Evolutionary conservation across 2,113 vertebrate genomes (phyloP).

Genomic region (Condylura cristata): DNA sequence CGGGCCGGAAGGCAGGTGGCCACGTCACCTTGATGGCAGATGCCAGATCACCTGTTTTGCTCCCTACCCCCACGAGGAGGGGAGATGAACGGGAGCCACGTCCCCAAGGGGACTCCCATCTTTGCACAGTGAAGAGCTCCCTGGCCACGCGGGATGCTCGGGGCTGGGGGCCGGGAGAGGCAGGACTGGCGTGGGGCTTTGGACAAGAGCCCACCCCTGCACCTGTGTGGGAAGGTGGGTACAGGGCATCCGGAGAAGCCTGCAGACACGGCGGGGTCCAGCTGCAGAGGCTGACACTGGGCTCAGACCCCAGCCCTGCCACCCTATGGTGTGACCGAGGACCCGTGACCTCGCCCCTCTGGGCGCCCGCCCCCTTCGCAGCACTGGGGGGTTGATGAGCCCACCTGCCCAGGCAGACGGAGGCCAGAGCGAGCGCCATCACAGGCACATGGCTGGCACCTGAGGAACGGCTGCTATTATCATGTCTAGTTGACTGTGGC

Average conservation of each 20-base stretch:
- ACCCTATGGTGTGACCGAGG: neutral
- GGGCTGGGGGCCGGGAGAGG: neutral
- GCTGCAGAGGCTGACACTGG: neutral
- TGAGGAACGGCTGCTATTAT: neutral
- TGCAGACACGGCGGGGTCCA: neutral
- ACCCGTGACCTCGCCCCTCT: neutral
- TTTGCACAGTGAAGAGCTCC: neutral
- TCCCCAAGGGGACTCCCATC: neutral
- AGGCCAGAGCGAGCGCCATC: neutral
- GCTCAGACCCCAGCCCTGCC: neutral
- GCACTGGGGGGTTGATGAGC: neutral
- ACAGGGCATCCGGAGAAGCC: neutral
- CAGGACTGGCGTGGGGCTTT: neutral
- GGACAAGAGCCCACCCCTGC: neutral
- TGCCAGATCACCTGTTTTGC: neutral
- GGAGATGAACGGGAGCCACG: neutral
- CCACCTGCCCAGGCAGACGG: fast-evolving
- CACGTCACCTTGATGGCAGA: neutral
- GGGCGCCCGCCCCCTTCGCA: neutral
- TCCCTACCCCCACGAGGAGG: neutral
- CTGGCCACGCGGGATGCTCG: neutral
- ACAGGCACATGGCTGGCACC: neutral
- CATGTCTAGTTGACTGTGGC: neutral
- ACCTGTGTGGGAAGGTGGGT: neutral
- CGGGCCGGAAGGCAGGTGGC: neutral